phyloP scores from a whole-genome alignment of 2,797 vertebrate genomes.

The Xenops minutus region DNA sequence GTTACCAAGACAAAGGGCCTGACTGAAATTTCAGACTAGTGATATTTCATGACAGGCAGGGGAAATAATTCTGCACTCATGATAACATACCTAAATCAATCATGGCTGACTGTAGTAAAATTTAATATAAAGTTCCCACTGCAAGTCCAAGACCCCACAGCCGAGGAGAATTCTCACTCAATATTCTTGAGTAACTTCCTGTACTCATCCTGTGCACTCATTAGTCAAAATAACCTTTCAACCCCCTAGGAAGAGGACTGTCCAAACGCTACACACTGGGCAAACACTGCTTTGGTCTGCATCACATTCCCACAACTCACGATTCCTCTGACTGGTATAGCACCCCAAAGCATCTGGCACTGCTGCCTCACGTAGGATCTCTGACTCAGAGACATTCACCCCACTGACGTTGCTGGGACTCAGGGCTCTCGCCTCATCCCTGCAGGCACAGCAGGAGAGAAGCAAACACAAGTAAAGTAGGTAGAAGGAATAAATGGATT shows the following conservation, averaged over 20 bases:
- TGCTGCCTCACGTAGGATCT: not conserved
- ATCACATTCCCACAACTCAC: not conserved
- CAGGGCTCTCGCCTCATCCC: not conserved
- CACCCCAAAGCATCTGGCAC: not conserved
- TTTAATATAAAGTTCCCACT: not conserved
- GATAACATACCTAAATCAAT: not conserved
- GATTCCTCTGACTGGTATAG: not conserved
- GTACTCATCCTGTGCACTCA: not conserved
- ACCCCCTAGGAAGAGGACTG: not conserved
- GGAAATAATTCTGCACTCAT: not conserved
- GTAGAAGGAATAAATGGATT: conserved; percentile 11
- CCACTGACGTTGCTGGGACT: not conserved
- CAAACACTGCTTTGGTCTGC: not conserved
- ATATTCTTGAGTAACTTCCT: not conserved
- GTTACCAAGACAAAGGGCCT: not conserved
- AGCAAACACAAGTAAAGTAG: not conserved
- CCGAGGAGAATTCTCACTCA: not conserved
- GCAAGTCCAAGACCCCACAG: not conserved
- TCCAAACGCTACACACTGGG: not conserved
- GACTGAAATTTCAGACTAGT: not conserved
- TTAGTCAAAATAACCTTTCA: not conserved
- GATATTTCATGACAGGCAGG: not conserved
- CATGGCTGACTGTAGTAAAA: not conserved
- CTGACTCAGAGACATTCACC: not conserved
- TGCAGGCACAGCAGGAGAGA: not conserved